Evolutionary conservation across 23 tunicate species (phyloP), one percentile per base, ranked within the genome.

Genomic region (Styela plicata): DNA sequence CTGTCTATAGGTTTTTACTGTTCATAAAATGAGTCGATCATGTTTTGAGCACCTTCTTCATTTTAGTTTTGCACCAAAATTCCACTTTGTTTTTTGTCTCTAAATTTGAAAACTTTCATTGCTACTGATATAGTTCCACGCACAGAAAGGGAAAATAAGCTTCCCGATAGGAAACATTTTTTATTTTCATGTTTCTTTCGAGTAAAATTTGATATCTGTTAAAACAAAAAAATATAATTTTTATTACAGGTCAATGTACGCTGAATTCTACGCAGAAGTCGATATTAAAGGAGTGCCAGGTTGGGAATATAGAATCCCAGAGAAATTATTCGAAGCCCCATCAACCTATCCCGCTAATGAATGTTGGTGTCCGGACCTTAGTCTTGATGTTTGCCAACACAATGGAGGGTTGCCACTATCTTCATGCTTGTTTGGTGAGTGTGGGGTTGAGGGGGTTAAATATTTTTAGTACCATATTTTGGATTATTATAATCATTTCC

Each of bases 301-400:
- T 1, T 88, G 93, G 89, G 82, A 85, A 53, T 85, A 74, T 70
- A 34, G 86, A 17, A 73, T 83, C 52, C 98, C 93, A 1, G 67
- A 85, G 0, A 90, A 93, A 78, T 63, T 85, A 13, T 93, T 93
- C 63, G 69, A 88, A 69, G 64, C 79, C 1, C 98, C 98, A 0
- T 2, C 24, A 0, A 74, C 23, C 3, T 88, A 88, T 68, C 74
- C 74, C 1, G 83, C 88, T 28, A 93, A 93, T 44, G 18, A 24
- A 24, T 93, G 98, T 52, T 93, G 44, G 44, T 93, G 98, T 71
- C 94, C 87, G 2, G 84, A 85, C 33, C 79, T 79, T 5, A 53
- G 63, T 26, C 30, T 70, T 25, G 52, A 26, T 2, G 73, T 93
- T 20, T 93, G 98, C 63, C 83, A 80, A 7, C 78, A 84, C 63